A percentile compares a stretch with the other conserved stretches of the same genome.
phyloP scores from a whole-genome alignment of 1,140 invertebrate species.

The Steinernema khuongi region DNA sequence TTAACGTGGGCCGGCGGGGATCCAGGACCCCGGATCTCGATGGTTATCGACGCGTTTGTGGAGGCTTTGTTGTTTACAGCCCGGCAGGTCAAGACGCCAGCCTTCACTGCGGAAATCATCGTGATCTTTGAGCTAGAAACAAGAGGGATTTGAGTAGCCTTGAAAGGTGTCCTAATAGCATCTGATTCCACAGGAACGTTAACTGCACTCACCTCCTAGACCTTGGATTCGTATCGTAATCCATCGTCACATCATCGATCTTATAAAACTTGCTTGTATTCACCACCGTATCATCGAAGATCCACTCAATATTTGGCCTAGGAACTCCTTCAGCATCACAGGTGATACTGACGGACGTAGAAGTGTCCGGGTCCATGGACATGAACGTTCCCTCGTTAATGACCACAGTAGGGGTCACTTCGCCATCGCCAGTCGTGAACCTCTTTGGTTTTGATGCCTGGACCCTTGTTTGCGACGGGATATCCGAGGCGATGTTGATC shows the following conservation, averaged over 20 bases:
- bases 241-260: background rate
- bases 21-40: background rate
- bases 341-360: background rate
- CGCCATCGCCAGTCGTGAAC: background rate
- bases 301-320: background rate
- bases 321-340: background rate
- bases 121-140: constrained; percentile 6
- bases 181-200: no score
- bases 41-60: background rate
- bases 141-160: no score
- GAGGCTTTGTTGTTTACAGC: background rate
- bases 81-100: background rate
- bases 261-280: background rate
- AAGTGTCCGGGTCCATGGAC: background rate
- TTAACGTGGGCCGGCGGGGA: background rate
- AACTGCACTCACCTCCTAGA: background rate
- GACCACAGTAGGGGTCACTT: background rate
- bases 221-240: background rate
- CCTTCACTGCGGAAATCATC: background rate
- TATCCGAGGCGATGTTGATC: background rate
- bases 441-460: constrained; percentile 2
- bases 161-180: background rate
- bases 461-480: background rate
- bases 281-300: background rate
- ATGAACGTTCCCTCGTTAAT: background rate